A percentile compares a stretch with the other conserved stretches of the same genome.
Conservation (phyloP, 2,113 vertebrate genomes). For the Bothrops jararaca region DNA sequence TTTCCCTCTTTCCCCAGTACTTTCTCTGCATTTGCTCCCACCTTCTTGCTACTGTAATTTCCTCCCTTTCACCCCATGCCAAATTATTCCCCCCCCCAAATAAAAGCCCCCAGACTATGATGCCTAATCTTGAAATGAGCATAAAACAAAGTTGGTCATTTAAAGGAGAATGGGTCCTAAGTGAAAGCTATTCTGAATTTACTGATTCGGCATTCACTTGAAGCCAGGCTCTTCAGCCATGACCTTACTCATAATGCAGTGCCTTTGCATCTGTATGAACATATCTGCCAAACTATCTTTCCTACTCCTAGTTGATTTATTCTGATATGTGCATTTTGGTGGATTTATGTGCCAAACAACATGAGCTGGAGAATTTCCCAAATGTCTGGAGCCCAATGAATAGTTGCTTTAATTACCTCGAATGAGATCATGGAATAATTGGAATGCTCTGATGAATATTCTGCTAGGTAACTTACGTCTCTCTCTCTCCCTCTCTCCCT, state of each 20-base stretch:
- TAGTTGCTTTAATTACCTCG: slow-evolving; percentile 11
- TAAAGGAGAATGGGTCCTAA: neutral
- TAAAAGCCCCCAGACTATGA: neutral
- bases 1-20: neutral
- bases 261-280: neutral
- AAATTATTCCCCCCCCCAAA: neutral
- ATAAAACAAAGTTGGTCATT: neutral
- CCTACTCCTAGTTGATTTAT: neutral
- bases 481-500: neutral
- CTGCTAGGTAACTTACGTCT: neutral
- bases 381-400: slow-evolving; percentile 27
- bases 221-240: neutral
- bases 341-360: slow-evolving; percentile 24
- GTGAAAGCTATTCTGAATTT: neutral
- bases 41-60: neutral
- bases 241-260: too few species aligned
- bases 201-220: neutral
- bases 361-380: slow-evolving; percentile 14
- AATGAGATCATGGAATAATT: slow-evolving; percentile 27
- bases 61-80: neutral
- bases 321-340: neutral
- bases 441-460: slow-evolving; percentile 1
- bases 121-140: neutral
- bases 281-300: slow-evolving; percentile 1
- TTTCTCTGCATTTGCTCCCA: neutral